Conservation (phyloP, 2,797 vertebrate genomes). For the Thamnophis elegans region DNA sequence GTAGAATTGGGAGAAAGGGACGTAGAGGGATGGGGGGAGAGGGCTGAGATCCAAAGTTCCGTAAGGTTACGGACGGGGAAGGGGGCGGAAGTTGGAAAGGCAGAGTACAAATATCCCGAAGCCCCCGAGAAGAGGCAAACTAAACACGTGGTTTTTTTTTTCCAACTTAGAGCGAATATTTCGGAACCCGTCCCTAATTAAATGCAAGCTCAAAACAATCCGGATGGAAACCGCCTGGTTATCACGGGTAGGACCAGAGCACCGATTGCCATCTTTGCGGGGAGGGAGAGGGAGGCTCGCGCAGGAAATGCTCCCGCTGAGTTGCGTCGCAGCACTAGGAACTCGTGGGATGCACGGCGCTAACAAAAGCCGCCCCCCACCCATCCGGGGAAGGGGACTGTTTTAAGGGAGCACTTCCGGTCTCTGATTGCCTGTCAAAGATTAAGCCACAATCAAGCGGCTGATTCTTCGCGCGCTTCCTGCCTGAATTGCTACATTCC, state of each 20-base stretch:
- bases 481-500: not conserved
- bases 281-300: not conserved
- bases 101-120: not conserved
- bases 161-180: not conserved
- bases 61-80: not conserved
- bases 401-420: conserved; percentile 15
- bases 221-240: not conserved
- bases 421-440: not conserved
- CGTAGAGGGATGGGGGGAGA: fast-evolving
- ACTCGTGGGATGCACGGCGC: not conserved
- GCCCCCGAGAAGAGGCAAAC: not conserved
- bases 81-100: not conserved
- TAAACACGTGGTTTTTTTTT: not conserved
- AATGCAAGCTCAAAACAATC: not conserved
- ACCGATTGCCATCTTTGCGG: not conserved
- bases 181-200: not conserved
- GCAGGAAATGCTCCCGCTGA: not conserved
- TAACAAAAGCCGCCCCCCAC: conserved; percentile 8
- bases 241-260: too few species aligned
- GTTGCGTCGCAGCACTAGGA: not conserved
- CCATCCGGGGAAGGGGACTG: conserved; percentile 1
- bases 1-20: not conserved
- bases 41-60: not conserved
- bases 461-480: not conserved
- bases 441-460: not conserved